Conservation (phyloP, 2,888 invertebrate genomes). For the Cerceris rybyensis region DNA sequence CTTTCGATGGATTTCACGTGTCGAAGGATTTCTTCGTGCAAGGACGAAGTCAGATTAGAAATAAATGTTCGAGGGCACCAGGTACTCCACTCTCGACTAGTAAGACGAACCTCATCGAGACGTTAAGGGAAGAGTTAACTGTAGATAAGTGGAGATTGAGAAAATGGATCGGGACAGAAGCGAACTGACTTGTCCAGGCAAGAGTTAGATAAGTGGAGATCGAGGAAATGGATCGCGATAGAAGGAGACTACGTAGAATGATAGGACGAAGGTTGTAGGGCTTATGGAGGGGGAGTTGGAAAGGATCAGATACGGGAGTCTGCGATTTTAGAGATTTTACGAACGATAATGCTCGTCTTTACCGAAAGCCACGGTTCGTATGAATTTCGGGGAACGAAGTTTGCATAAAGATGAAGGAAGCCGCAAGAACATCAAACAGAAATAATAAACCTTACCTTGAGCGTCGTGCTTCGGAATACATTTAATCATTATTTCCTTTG, state of each 20-base stretch:
- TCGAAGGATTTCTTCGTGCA: slow-evolving; percentile 4
- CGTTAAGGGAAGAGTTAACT: slow-evolving; percentile 36
- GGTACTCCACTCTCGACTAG: neutral
- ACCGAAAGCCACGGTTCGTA: neutral
- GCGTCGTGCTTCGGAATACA: neutral
- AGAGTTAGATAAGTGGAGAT: slow-evolving; percentile 53
- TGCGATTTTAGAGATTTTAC: slow-evolving; percentile 40
- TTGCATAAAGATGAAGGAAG: slow-evolving; percentile 7
- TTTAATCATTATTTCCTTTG: neutral
- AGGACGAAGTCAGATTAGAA: slow-evolving; percentile 20
- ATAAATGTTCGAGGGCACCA: neutral
- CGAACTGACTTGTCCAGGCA: slow-evolving; percentile 35
- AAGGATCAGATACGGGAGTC: slow-evolving; percentile 35
- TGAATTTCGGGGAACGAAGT: slow-evolving; percentile 23
- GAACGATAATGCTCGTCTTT: slow-evolving; percentile 34
- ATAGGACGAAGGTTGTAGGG: neutral
- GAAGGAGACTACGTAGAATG: slow-evolving; percentile 12
- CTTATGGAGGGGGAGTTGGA: neutral
- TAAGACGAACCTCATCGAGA: slow-evolving; percentile 1
- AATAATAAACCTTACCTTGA: neutral
- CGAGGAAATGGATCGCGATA: slow-evolving; percentile 55
- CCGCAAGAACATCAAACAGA: neutral
- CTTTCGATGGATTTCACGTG: slow-evolving; percentile 5
- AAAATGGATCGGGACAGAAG: slow-evolving; percentile 41
- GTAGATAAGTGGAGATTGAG: slow-evolving; percentile 32